Base-by-base conservation (phyloP, 2,113 vertebrate species). In the Mormoops blainvillei region DNA sequence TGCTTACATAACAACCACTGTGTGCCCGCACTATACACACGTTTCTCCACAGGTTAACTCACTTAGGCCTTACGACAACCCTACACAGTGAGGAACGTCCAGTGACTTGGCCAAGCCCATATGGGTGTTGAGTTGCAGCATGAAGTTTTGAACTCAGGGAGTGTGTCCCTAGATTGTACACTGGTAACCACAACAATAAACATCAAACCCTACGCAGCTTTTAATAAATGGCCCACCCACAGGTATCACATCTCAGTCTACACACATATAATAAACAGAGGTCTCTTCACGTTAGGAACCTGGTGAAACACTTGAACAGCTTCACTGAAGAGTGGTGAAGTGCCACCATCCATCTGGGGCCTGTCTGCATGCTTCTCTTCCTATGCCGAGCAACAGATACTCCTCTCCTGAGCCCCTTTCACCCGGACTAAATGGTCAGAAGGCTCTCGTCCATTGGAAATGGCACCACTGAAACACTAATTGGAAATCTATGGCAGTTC, bases 41-140 rank as follows among this genome's bases (percentile, higher is more conserved):
- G 0, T 38, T n/a, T 33, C 58, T 20, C 50, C 5, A 0, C 22
- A 20, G 41, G 31, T 11, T 6, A 4, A 4, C 3, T 13, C 77
- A 4, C 5, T 13, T 68, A 33, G 38, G 50, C 48, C 48, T 70
- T n/a, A 36, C 4, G 18, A 63, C 4, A 31, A 15, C 6, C 36
- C 38, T 45, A 7, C 0, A 0, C 1, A 1, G 1, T 8, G 36
- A 38, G 3, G 19, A 26, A n/a, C 1, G 0, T 52, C 36, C 36
- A 45, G 70, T 31, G 36, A 36, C 31, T 24, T 19, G 28, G 19
- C 58, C 33, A 28, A 41, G 26, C 33, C 77, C 80, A 80, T 38
- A 43, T 15, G 41, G 28, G 65, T 19, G 7, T 7, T 1, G 26
- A 56, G 26, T n/a, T 18, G 14, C 65, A 80, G 22, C 41, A 48